Percentiles rank a stretch among this genome's conserved stretches.
Evolutionary conservation across 2,113 vertebrate genomes (phyloP).

Genomic region (Probosciger aterrimus): DNA sequence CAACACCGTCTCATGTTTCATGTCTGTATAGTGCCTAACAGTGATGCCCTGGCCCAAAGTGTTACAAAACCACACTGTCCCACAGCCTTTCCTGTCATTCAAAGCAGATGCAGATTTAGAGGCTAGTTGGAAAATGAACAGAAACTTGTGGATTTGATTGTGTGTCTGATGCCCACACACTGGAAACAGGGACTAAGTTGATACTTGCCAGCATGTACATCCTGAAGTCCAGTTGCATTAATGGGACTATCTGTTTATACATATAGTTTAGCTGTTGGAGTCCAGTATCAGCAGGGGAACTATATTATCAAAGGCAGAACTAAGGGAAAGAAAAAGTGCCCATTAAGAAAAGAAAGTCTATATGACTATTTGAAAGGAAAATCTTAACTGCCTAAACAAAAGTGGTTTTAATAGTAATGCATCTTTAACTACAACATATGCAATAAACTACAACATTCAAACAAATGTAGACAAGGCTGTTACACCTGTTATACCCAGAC

Average conservation of each 20-base stretch:
- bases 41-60: too few species aligned
- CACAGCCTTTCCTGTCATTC: not conserved
- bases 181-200: not conserved
- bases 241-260: not conserved
- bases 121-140: not conserved
- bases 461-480: not conserved
- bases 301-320: not conserved
- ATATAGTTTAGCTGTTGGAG: not conserved
- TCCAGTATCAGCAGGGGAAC: not conserved
- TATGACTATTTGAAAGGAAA: not conserved
- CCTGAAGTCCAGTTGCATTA: not conserved
- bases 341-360: not conserved
- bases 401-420: not conserved
- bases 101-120: not conserved
- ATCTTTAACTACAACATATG: not conserved
- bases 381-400: not conserved
- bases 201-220: not conserved
- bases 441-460: not conserved
- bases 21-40: not conserved
- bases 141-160: not conserved
- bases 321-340: not conserved
- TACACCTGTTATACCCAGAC: not conserved
- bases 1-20: accelerated
- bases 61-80: not conserved
- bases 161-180: not conserved